Evolutionary conservation across 2,113 vertebrate species (phyloP), one percentile per base, ranked within the genome.

Genomic region (Hemiscyllium ocellatum): DNA sequence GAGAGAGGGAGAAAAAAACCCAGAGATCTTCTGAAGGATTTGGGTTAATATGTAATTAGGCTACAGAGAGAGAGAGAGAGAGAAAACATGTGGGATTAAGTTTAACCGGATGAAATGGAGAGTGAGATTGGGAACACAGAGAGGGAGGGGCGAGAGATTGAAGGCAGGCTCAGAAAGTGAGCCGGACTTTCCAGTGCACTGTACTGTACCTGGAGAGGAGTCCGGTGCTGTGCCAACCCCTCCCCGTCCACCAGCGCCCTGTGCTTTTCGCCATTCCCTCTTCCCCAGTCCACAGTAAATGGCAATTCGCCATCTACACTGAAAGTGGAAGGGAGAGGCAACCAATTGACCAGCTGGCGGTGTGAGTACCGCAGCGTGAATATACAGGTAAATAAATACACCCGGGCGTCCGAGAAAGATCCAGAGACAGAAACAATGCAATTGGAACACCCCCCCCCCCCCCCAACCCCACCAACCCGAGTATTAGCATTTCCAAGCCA

Each of bases 101-200:
- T 93, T 93, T 66, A 68, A 93, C 68, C 19, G 61, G 89, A 68
- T 93, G 89, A 93, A 93, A 66, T 68, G 50, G 68, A 52, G 94
- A 47, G 47, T 50, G 69, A 66, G 94, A 33, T 94, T 66, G 33
- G 3, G 17, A 29, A 90, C 52, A 33, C 87, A 24, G 20, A 61
- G 3, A 24, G n/a, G 91, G 65, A 47, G 19, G 91, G 66, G 85
- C 26, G 93, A 70, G 22, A 47, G 37, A 95, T 33, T 50, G 50
- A 95, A n/a, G 66, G 8, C 56, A 61, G 56, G 56, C 56, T 66
- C 61, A 68, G 42, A 19, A 15, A 42, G 56, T 12, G 56, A 95
- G 42, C 42, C 26, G 66, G 37, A 72, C 37, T 42, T 26, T 17
- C 29, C 42, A 95, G 22, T 19, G 47, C 94, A 76, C 94, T 5